These are phyloP conservation scores for Cranoglanis bouderius DNA, from an alignment of 2,113 vertebrate species.

Conservation along the genomic window DNA sequence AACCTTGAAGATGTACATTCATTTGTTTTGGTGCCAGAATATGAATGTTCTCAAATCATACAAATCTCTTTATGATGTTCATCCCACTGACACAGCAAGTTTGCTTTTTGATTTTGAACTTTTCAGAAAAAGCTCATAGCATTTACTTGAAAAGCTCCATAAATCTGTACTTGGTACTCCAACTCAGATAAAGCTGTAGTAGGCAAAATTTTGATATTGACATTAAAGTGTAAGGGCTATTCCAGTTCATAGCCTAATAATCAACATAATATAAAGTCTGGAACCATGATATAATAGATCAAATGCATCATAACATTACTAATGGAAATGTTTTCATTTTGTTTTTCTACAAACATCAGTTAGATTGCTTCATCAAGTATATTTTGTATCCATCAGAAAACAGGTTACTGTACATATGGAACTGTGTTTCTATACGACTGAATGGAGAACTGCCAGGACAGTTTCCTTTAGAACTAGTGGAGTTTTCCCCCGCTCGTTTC, in stretches of 20 bases:
- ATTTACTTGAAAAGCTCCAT: neutral
- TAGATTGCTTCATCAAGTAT: neutral
- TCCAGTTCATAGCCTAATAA: neutral
- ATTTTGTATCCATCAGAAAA: neutral
- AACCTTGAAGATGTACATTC: constrained; percentile 1
- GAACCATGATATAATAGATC: neutral
- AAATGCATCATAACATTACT: neutral
- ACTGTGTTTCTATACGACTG: neutral
- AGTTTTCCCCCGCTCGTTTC: neutral
- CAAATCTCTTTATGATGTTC: neutral
- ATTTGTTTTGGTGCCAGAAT: constrained; percentile 17
- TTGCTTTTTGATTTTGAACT: neutral
- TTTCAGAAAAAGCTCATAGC: neutral
- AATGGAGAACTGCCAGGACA: neutral
- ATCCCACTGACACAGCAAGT: neutral
- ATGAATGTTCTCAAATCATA: neutral
- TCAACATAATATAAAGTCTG: neutral
- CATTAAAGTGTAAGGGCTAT: neutral
- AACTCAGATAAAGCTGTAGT: neutral
- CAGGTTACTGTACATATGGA: neutral
- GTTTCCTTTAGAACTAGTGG: neutral
- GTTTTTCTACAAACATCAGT: neutral
- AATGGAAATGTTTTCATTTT: neutral
- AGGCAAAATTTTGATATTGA: neutral
- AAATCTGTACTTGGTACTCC: neutral